Base-by-base conservation (phyloP, 2,888 invertebrate species). In the Trypoxylon attenuatum region DNA sequence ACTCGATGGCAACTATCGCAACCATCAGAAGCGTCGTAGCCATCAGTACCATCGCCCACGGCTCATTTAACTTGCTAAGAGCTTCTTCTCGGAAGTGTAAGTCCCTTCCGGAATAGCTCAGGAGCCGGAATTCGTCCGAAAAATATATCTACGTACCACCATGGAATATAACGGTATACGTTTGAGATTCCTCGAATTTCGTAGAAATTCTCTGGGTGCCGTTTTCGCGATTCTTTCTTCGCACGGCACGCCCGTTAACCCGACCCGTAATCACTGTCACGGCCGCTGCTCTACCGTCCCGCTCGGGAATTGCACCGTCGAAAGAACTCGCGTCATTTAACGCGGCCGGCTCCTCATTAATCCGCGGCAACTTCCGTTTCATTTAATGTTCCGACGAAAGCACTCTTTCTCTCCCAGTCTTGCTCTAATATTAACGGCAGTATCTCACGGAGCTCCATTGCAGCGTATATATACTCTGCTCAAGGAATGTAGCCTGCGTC, bases 11-110 rank as follows among this genome's bases (percentile, higher is more conserved):
- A n/a, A n/a, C n/a, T n/a, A n/a, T n/a, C n/a, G n/a, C n/a, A n/a
- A n/a, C n/a, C n/a, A n/a, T n/a, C n/a, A n/a, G 68, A 77, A 77
- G 76, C 72, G 75, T 69, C 46, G 53, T 59, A 49, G 54, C 57
- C 69, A 58, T 67, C 55, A 61, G 63, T 60, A 65, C 63, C 75
- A 71, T 71, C 62, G 62, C 69, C 67, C 68, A 73, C 76, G 76
- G 76, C 73, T 77, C 71, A 77, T 77, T 77, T 77, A 77, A 77
- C 77, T 77, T 76, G 76, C 76, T 77, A 77, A 77, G 71, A 71
- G 75, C 67, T 66, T 66, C 68, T 62, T 68, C 74, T 65, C 77
- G 65, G 53, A 59, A 59, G 66, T 47, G 49, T 53, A 49, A 46
- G 51, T 61, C 63, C 52, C 62, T 68, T 42, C 16, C 41, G 19